phyloP scores from a whole-genome alignment of 2,797 vertebrate species.

The Parambassis ranga region DNA sequence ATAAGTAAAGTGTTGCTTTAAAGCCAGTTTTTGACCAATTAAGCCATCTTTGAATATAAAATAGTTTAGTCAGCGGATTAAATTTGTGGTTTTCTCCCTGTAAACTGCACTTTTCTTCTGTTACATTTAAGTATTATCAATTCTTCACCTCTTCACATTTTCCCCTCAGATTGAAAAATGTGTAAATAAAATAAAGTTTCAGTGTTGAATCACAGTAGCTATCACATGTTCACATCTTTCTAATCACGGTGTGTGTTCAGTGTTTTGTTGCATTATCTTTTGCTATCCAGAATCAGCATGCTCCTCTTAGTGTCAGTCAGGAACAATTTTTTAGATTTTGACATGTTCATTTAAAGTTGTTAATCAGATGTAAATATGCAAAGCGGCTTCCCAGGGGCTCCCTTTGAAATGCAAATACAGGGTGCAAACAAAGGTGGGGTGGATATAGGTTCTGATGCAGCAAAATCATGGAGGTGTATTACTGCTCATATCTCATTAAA shows the following conservation, averaged over 20 bases:
- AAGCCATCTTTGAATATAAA: conserved; percentile 23
- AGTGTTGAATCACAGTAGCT: not conserved
- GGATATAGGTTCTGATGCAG: conserved; percentile 76
- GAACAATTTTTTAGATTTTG: conserved; percentile 75
- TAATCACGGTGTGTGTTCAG: conserved; percentile 37
- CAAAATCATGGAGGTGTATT: conserved; percentile 71
- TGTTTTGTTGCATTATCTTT: conserved; percentile 27
- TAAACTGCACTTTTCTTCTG: not conserved
- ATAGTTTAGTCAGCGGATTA: conserved; percentile 7
- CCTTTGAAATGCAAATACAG: conserved; percentile 85
- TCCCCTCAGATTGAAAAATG: not conserved
- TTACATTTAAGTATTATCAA: not conserved
- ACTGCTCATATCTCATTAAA: conserved; percentile 73
- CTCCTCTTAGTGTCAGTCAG: conserved; percentile 52
- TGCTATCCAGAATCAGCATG: conserved; percentile 9
- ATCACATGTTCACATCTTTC: conserved; percentile 2
- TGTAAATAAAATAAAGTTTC: not conserved
- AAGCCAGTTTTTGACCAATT: conserved; percentile 26
- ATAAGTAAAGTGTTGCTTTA: conserved; percentile 45
- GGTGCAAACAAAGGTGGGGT: conserved; percentile 79
- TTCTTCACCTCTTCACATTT: not conserved
- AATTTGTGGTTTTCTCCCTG: not conserved
- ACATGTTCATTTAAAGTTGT: conserved; percentile 82
- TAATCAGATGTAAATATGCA: conserved; percentile 86
- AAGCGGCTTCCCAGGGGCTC: conserved; percentile 72